Evolutionary conservation across 2,113 vertebrate species (phyloP).

Genomic region (Microtus oregoni): DNA sequence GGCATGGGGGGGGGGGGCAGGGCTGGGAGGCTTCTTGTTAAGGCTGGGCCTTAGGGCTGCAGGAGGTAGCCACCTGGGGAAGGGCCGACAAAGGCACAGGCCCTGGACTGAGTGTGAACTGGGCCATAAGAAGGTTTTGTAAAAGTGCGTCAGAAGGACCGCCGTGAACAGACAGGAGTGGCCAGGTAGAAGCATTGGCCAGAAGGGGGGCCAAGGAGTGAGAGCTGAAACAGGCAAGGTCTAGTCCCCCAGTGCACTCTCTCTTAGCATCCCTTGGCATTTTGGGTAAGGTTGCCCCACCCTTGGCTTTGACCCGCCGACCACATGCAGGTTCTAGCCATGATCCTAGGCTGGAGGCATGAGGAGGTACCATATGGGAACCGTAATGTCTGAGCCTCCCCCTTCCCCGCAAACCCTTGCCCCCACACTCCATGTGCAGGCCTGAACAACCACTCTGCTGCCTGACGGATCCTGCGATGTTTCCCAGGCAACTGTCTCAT

Average conservation of each 20-base stretch:
- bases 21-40: fast-evolving
- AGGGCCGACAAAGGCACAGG: neutral
- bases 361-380: neutral
- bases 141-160: neutral
- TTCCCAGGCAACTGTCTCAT: conserved; percentile 84
- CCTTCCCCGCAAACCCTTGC: conserved; percentile 75
- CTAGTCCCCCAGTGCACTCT: neutral
- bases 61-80: neutral
- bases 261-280: neutral
- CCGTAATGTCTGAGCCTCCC: conserved; percentile 48
- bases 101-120: neutral
- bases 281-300: neutral
- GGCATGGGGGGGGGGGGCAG: fast-evolving
- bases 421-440: conserved; percentile 78
- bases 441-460: conserved; percentile 76
- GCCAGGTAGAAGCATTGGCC: neutral
- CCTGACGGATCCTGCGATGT: conserved; percentile 72
- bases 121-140: neutral
- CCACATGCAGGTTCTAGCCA: neutral
- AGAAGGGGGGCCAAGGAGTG: neutral
- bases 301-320: neutral
- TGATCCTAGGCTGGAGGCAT: neutral
- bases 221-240: neutral
- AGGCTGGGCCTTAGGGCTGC: neutral
- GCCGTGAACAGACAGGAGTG: neutral